Conservation (phyloP, 2,888 invertebrate genomes). For the Rhamnusium bicolor region DNA sequence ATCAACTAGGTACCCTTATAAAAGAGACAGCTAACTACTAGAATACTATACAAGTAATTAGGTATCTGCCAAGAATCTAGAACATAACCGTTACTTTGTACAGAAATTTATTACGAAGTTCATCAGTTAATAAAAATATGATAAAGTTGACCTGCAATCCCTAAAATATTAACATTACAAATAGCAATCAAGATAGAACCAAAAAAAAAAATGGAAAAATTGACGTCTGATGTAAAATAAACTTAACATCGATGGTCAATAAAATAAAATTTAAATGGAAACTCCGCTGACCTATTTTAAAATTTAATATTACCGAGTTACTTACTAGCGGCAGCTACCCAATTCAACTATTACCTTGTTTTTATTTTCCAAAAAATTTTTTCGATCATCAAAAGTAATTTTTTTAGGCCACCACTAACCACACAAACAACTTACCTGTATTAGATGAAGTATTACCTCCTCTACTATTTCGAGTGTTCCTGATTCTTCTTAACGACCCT, state of each 20-base stretch:
- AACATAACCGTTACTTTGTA: too few species aligned
- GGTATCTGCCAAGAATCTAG: background rate
- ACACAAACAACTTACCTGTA: constrained; percentile 60
- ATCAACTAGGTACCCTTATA: background rate
- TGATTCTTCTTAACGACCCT: constrained; percentile 88
- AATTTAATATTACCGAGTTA: background rate
- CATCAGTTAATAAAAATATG: too few species aligned
- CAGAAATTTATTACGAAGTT: too few species aligned
- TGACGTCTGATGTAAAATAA: too few species aligned
- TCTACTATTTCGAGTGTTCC: constrained; percentile 90
- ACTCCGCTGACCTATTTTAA: too few species aligned
- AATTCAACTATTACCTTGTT: constrained; percentile 23
- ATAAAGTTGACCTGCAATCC: too few species aligned
- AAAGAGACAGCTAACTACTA: background rate
- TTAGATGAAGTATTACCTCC: constrained; percentile 76
- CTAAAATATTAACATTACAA: too few species aligned
- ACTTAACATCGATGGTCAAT: too few species aligned
- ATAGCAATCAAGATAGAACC: too few species aligned
- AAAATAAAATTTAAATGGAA: too few species aligned
- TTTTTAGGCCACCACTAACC: constrained; percentile 58
- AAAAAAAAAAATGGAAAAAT: too few species aligned
- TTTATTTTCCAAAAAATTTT: constrained; percentile 24
- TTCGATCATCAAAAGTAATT: constrained; percentile 41
- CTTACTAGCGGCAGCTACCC: constrained; percentile 1
- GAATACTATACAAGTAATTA: background rate